Evolutionary conservation across 2,888 invertebrate species (phyloP).

Genomic region (Plusia festucae): DNA sequence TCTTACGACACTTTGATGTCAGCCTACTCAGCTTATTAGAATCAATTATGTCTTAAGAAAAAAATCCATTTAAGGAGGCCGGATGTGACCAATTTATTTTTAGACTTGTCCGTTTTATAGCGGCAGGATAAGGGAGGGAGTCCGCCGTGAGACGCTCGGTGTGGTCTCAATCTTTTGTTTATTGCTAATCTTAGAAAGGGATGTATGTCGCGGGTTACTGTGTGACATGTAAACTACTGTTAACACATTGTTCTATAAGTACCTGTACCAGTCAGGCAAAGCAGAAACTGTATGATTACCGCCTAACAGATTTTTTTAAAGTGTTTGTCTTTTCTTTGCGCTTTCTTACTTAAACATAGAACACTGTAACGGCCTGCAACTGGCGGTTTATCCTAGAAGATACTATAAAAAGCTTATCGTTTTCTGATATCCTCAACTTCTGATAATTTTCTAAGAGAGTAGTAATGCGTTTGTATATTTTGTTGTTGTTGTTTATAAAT

Average conservation of each 20-base stretch:
- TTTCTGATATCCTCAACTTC: too few species aligned
- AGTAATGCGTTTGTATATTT: too few species aligned
- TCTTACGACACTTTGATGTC: conserved; percentile 14
- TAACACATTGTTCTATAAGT: not conserved
- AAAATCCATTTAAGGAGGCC: conserved; percentile 56
- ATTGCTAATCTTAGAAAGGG: conserved; percentile 46
- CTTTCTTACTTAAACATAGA: too few species aligned
- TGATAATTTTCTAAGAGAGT: too few species aligned
- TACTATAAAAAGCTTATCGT: too few species aligned
- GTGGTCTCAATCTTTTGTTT: conserved; percentile 47
- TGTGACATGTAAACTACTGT: not conserved
- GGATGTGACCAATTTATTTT: conserved; percentile 69
- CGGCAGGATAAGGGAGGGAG: conserved; percentile 54
- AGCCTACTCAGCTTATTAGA: conserved; percentile 50
- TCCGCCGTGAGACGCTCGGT: conserved; percentile 50
- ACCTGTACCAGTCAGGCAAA: too few species aligned
- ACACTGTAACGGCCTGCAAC: too few species aligned
- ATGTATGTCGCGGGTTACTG: conserved; percentile 18
- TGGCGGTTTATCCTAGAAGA: too few species aligned
- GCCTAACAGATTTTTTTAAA: too few species aligned
- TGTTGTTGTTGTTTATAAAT: too few species aligned
- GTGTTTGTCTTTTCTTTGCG: too few species aligned
- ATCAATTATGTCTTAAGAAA: conserved; percentile 57
- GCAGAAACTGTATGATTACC: too few species aligned
- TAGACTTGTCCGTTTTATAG: conserved; percentile 56